These are phyloP conservation scores for Drosophila trapezifrons DNA, from an alignment of 1,140 invertebrate genomes.

Conservation along the genomic window DNA sequence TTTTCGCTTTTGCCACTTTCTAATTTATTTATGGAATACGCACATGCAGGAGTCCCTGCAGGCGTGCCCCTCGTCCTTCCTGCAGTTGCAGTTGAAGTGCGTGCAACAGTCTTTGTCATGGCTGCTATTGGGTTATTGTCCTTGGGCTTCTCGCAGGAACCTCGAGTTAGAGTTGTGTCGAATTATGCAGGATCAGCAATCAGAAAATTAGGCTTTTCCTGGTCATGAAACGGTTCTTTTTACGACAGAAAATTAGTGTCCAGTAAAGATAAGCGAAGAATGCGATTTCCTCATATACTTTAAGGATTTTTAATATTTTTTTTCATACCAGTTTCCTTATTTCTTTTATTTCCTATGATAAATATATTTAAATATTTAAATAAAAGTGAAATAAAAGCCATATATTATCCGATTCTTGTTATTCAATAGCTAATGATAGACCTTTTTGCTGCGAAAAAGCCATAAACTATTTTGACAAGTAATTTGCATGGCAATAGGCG, in stretches of 20 bases:
- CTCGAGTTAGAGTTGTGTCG: slow-evolving; percentile 9
- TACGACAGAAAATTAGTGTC: slow-evolving; percentile 10
- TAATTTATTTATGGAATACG: slow-evolving; percentile 79
- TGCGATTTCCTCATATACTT: too few relatives aligned
- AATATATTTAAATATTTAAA: too few relatives aligned
- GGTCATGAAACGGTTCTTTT: slow-evolving; percentile 1
- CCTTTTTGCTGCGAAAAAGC: not conserved
- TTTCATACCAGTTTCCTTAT: too few relatives aligned
- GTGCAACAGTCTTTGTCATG: slow-evolving; percentile 61
- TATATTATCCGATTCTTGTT: too few relatives aligned
- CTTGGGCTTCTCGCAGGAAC: slow-evolving; percentile 14
- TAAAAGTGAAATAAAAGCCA: too few relatives aligned
- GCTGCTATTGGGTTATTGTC: slow-evolving; percentile 45
- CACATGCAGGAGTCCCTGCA: slow-evolving; percentile 13
- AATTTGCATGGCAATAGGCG: slow-evolving; percentile 35
- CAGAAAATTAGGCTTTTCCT: slow-evolving; percentile 12
- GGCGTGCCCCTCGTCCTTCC: not conserved
- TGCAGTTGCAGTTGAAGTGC: slow-evolving; percentile 72
- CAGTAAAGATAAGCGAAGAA: not conserved
- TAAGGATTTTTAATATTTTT: not conserved
- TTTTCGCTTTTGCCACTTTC: slow-evolving; percentile 74
- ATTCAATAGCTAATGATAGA: not conserved
- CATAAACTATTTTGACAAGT: slow-evolving; percentile 31
- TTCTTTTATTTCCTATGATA: not conserved
- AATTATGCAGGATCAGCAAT: slow-evolving; percentile 48